A percentile compares a stretch with the other conserved stretches of the same genome.
Conservation (phyloP, 1,140 invertebrate species). For the Solen grandis region DNA sequence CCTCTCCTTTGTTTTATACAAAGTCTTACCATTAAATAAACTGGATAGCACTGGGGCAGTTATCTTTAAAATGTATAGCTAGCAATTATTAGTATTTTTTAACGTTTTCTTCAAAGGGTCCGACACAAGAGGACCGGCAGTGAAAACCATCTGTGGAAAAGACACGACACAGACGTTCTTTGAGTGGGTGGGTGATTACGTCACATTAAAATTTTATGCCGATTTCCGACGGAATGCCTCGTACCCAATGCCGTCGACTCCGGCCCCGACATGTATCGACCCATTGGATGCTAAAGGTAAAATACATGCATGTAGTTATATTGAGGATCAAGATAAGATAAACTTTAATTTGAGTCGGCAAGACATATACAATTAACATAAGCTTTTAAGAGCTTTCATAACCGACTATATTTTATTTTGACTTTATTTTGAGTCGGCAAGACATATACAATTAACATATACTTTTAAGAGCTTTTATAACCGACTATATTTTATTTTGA, state of each 20-base stretch:
- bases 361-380: too few relatives aligned
- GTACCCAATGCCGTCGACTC: not conserved
- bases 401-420: not conserved
- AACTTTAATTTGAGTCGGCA: too few relatives aligned
- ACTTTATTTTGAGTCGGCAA: too few relatives aligned
- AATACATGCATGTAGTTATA: not conserved
- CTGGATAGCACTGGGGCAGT: too few relatives aligned
- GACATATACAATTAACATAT: too few relatives aligned
- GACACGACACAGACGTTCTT: slow-evolving; percentile 47
- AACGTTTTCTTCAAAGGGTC: too few relatives aligned
- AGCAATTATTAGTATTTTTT: too few relatives aligned
- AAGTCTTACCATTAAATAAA: too few relatives aligned
- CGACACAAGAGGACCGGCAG: too few relatives aligned
- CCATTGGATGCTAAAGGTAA: slow-evolving; percentile 12
- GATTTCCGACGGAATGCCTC: slow-evolving; percentile 49
- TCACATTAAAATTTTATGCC: slow-evolving; percentile 62
- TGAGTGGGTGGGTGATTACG: slow-evolving; percentile 62
- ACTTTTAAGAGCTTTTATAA: not conserved
- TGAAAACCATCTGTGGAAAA: slow-evolving; percentile 60
- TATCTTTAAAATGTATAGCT: too few relatives aligned
- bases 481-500: not conserved
- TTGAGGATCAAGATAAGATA: not conserved
- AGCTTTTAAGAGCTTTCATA: too few relatives aligned
- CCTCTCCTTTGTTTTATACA: too few relatives aligned
- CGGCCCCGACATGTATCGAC: slow-evolving; percentile 28